A percentile compares a stretch with the other conserved stretches of the same genome.
Conservation (phyloP, 2,797 vertebrate genomes). For the Dryobates pubescens region DNA sequence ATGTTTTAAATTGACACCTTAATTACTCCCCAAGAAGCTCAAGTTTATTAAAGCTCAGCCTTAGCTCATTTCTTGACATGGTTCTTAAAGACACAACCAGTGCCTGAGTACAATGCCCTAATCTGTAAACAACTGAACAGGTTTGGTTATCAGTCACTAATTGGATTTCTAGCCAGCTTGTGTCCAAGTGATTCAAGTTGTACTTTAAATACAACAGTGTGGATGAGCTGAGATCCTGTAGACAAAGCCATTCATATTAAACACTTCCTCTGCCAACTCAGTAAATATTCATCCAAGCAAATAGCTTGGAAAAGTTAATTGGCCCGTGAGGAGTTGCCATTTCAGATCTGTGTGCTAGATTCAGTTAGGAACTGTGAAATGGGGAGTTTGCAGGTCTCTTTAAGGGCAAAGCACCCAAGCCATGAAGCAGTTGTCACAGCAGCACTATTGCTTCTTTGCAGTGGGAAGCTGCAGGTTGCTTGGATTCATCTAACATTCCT, state of each 20-base stretch:
- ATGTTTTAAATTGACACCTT: neutral
- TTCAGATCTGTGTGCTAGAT: slow-evolving; percentile 23
- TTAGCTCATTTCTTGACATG: neutral
- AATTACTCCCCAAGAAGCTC: neutral
- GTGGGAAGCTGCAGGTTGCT: neutral
- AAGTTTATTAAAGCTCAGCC: neutral
- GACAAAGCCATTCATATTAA: neutral
- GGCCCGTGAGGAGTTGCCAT: neutral
- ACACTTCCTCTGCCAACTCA: neutral
- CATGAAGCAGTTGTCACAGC: neutral
- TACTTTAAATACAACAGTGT: neutral
- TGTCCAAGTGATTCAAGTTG: neutral
- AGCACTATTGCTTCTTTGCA: neutral
- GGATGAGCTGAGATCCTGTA: neutral
- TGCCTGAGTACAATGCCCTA: neutral
- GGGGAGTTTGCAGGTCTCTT: neutral
- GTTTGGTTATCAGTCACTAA: neutral
- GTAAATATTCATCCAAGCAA: slow-evolving; percentile 40
- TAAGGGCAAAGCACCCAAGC: neutral
- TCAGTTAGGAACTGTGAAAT: slow-evolving; percentile 3
- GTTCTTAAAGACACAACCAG: neutral
- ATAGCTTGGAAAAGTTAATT: slow-evolving; percentile 40
- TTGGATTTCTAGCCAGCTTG: neutral
- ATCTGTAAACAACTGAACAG: neutral
- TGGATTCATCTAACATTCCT: slow-evolving; percentile 30